Evolutionary conservation across 2,888 invertebrate genomes (phyloP).

Genomic region (Toxonevra muliebris): DNA sequence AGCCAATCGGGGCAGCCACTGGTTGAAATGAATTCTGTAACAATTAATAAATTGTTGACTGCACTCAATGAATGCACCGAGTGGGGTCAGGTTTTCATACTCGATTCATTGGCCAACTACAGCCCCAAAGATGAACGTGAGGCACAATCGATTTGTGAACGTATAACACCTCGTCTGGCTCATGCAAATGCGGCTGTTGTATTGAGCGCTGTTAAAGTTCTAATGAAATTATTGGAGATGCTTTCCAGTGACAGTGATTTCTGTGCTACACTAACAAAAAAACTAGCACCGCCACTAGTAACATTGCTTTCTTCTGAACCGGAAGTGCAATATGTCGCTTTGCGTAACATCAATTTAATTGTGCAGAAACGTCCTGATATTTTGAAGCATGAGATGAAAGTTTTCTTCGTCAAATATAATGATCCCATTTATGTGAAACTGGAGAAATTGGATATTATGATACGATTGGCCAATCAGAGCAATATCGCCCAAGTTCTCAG

Average conservation of each 20-base stretch:
- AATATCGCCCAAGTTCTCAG: conserved; percentile 98
- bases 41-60: conserved; percentile 97
- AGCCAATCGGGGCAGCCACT: conserved; percentile 94
- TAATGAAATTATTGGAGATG: conserved; percentile 99
- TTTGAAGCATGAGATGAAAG: conserved; percentile 99
- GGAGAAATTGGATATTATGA: conserved; percentile 99
- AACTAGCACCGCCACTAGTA: conserved; percentile 98
- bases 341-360: conserved; percentile 97
- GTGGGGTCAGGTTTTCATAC: conserved; percentile 98
- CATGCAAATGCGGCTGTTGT: conserved; percentile 99
- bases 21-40: conserved; percentile 95
- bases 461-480: conserved; percentile 94
- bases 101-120: conserved; percentile 97
- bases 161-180: conserved; percentile 95
- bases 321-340: conserved; percentile 98
- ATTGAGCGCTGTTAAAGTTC: conserved; percentile 94
- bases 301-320: conserved; percentile 97
- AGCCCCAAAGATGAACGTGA: conserved; percentile 96
- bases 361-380: conserved; percentile 99
- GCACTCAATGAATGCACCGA: conserved; percentile 99
- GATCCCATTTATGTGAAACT: conserved; percentile 99
- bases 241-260: conserved; percentile 93
- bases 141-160: conserved; percentile 97
- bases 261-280: conserved; percentile 92
- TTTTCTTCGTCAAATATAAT: conserved; percentile 99